Conservation (phyloP, 2,888 invertebrate genomes). For the Limenitis camilla region DNA sequence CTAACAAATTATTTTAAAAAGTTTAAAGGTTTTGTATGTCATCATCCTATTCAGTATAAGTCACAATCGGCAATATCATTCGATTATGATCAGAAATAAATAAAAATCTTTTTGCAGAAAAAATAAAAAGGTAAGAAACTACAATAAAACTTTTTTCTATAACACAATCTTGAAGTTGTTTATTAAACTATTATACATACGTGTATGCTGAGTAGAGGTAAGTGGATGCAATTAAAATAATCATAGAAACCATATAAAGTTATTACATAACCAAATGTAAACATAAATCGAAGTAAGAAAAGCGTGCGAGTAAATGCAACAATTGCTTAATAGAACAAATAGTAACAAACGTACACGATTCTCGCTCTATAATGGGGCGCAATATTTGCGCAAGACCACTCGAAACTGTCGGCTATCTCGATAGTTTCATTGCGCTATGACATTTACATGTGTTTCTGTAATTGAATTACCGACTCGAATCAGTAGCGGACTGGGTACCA, state of each 20-base stretch:
- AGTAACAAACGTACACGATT: slow-evolving; percentile 28
- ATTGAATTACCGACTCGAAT: slow-evolving; percentile 59
- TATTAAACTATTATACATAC: background rate
- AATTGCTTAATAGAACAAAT: slow-evolving; percentile 35
- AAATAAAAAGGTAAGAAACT: too few relatives aligned
- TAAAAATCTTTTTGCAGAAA: too few relatives aligned
- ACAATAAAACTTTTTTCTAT: too few relatives aligned
- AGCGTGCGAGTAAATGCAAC: slow-evolving; percentile 30
- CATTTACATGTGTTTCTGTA: slow-evolving; percentile 63
- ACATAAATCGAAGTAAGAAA: slow-evolving; percentile 29
- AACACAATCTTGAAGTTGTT: background rate
- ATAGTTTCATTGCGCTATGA: slow-evolving; percentile 47
- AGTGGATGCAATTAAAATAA: slow-evolving; percentile 20
- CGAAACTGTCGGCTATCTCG: slow-evolving; percentile 26
- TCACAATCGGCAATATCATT: too few relatives aligned
- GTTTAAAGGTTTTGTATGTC: too few relatives aligned
- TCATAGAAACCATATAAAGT: slow-evolving; percentile 7
- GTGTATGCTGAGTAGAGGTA: slow-evolving; percentile 1
- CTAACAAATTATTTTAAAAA: too few relatives aligned
- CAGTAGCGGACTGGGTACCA: slow-evolving; percentile 35
- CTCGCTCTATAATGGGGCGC: slow-evolving; percentile 26
- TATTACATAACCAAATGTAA: slow-evolving; percentile 18
- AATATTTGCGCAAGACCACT: slow-evolving; percentile 37
- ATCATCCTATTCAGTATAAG: too few relatives aligned
- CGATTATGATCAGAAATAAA: too few relatives aligned